phyloP scores from a whole-genome alignment of 2,797 vertebrate species.

The Erpetoichthys calabaricus region DNA sequence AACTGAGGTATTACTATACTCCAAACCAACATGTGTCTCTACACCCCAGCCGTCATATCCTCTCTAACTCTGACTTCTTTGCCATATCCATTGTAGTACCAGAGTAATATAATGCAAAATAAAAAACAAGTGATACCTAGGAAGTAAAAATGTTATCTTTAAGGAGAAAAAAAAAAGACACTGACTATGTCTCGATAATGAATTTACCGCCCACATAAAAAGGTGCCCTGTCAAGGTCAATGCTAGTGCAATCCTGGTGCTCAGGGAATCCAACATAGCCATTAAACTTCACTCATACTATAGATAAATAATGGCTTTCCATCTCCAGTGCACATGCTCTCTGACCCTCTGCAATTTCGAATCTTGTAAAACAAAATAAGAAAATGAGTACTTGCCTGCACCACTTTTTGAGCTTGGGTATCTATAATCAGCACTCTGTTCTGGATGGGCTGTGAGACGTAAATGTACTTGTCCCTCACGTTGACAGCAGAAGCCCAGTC shows the following conservation, averaged over 20 bases:
- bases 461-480: conserved; percentile 81
- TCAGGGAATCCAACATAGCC: conserved; percentile 4
- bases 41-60: no score
- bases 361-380: conserved; percentile 9
- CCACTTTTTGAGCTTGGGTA: conserved; percentile 75
- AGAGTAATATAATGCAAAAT: no score
- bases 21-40: no score
- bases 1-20: no score
- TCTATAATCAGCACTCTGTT: conserved; percentile 76
- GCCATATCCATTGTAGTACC: no score
- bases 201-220: no score
- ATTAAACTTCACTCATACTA: conserved; percentile 5
- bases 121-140: no score
- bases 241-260: conserved; percentile 5
- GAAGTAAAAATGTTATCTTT: no score
- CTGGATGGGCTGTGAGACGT: conserved; percentile 70
- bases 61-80: no score
- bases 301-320: conserved; percentile 3
- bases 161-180: no score
- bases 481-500: conserved; percentile 83
- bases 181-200: no score
- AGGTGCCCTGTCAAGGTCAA: background rate
- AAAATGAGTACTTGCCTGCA: conserved; percentile 52
- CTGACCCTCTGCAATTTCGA: conserved; percentile 2
- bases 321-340: background rate